Conservation (phyloP, 2,113 vertebrate genomes). For the Peucedramus taeniatus region DNA sequence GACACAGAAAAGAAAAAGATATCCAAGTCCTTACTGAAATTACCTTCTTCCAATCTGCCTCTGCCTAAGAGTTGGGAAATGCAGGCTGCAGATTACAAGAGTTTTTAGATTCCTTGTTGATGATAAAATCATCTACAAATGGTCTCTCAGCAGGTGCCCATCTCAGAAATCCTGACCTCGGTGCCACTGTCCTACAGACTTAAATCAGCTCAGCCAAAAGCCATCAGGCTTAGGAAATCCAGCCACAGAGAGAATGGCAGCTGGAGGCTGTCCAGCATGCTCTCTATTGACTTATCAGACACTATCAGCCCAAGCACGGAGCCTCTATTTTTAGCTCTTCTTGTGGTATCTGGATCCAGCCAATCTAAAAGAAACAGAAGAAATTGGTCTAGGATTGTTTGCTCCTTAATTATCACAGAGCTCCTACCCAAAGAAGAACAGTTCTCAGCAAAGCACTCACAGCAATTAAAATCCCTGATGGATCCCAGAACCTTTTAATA, state of each 20-base stretch:
- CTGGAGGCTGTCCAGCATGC: background rate
- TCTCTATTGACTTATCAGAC: background rate
- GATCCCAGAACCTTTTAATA: background rate
- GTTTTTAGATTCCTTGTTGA: background rate
- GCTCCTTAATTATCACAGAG: background rate
- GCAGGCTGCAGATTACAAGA: background rate
- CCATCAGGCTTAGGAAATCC: background rate
- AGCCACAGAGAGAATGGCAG: background rate
- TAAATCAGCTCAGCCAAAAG: background rate
- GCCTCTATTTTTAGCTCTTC: background rate
- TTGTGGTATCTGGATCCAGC: background rate
- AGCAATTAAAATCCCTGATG: rapidly evolving
- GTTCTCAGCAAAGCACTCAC: background rate
- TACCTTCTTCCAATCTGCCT: background rate
- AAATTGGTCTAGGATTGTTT: background rate
- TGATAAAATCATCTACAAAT: background rate
- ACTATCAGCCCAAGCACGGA: background rate
- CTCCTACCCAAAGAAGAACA: background rate
- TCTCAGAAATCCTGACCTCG: background rate
- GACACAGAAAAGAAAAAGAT: background rate
- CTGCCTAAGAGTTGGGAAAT: rapidly evolving
- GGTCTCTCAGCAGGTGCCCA: background rate
- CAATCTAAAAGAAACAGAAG: background rate
- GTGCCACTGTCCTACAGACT: background rate
- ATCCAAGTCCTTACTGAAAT: background rate